Percentiles rank a stretch among this genome's conserved stretches.
Evolutionary conservation across 92 coral and sea anemone genomes (phyloP).

Genomic region (Paramuricea clavata): DNA sequence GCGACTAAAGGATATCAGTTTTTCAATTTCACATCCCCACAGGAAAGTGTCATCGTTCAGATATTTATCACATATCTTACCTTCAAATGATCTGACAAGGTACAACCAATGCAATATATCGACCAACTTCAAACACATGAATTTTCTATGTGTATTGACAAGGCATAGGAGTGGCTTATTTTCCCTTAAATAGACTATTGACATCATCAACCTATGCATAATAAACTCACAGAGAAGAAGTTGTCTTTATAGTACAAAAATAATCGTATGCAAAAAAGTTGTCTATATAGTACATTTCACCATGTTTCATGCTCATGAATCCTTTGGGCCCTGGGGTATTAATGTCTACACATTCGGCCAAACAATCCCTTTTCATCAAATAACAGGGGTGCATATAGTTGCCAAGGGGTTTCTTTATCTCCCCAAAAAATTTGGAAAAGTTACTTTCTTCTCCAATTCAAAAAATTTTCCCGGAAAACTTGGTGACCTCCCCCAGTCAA

Average conservation of each 20-base stretch:
- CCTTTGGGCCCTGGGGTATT: slow-evolving; percentile 60
- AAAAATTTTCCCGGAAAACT: too few relatives aligned
- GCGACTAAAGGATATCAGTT: not conserved
- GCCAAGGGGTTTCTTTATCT: too few relatives aligned
- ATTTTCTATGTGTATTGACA: slow-evolving; percentile 34
- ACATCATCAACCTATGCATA: too few relatives aligned
- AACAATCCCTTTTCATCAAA: slow-evolving; percentile 67
- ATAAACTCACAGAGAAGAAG: not conserved
- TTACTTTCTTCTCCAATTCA: too few relatives aligned
- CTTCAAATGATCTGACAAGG: slow-evolving; percentile 65
- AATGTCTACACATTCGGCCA: slow-evolving; percentile 66
- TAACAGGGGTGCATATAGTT: too few relatives aligned
- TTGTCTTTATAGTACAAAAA: not conserved
- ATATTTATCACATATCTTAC: slow-evolving; percentile 34
- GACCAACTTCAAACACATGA: slow-evolving; percentile 68
- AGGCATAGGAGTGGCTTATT: too few relatives aligned
- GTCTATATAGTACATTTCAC: slow-evolving; percentile 61
- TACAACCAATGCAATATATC: slow-evolving; percentile 65
- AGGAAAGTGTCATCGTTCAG: not conserved
- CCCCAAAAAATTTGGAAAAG: too few relatives aligned
- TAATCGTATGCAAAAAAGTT: too few relatives aligned
- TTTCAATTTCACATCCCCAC: not conserved
- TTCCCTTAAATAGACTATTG: too few relatives aligned
- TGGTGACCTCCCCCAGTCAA: too few relatives aligned
- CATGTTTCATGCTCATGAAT: slow-evolving; percentile 60